Evolutionary conservation across 2,888 invertebrate species (phyloP).

Genomic region (Gisinianus flammeolus): DNA sequence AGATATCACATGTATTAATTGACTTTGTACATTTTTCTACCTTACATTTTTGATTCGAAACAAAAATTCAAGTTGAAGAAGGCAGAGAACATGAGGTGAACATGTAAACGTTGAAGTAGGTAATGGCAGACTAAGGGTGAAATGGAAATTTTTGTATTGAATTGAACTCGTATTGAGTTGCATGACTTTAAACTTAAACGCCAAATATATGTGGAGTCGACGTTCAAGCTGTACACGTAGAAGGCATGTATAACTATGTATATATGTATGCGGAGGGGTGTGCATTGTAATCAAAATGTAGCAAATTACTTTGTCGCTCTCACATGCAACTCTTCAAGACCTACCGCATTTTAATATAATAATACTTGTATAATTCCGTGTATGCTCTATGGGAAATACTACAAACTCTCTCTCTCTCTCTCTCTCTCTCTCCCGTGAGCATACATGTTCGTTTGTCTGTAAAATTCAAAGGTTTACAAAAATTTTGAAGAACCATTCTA

Average conservation of each 20-base stretch:
- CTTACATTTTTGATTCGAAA: not conserved
- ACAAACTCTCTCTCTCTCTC: not conserved
- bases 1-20: no score
- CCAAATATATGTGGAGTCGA: no score
- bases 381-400: no score
- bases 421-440: not conserved
- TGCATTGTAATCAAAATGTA: slow-evolving; percentile 21
- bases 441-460: not conserved
- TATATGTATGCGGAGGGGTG: slow-evolving; percentile 8
- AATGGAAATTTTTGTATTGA: slow-evolving; percentile 1
- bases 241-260: no score
- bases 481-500: no score
- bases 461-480: no score
- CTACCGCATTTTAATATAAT: slow-evolving; percentile 28
- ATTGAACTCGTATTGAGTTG: not conserved
- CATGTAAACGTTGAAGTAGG: slow-evolving; percentile 22
- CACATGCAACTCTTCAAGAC: slow-evolving; percentile 10
- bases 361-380: no score
- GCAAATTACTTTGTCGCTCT: slow-evolving; percentile 23
- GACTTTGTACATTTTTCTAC: no score
- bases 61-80: not conserved
- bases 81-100: slow-evolving; percentile 4
- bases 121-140: slow-evolving; percentile 5
- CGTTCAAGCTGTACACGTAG: no score
- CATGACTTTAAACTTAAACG: no score